A percentile compares a stretch with the other conserved stretches of the same genome.
Evolutionary conservation across 1,140 invertebrate genomes (phyloP).

Genomic region (Notospermus geniculatus): DNA sequence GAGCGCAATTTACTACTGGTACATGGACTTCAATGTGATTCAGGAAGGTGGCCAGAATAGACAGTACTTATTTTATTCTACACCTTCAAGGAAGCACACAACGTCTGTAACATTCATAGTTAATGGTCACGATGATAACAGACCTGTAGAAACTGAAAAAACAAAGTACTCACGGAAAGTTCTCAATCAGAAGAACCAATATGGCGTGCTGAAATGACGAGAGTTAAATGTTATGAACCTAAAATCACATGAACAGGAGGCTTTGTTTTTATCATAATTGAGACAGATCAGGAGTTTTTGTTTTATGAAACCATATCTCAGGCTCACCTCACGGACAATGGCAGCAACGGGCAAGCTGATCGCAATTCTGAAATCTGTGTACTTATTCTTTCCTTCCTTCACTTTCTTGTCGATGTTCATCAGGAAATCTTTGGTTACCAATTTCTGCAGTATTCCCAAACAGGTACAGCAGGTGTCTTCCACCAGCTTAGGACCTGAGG

Average conservation of each 20-base stretch:
- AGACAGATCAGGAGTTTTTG: too few species aligned
- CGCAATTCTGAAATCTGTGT: conserved; percentile 33
- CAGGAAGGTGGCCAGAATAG: too few species aligned
- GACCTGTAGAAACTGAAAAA: too few species aligned
- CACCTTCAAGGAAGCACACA: too few species aligned
- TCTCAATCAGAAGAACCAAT: conserved; percentile 30
- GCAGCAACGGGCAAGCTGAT: conserved; percentile 39
- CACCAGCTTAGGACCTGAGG: not conserved
- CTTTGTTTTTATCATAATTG: too few species aligned
- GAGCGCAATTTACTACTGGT: too few species aligned
- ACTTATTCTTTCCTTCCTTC: conserved; percentile 31
- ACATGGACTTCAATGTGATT: too few species aligned
- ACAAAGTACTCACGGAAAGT: conserved; percentile 33
- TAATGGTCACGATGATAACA: too few species aligned
- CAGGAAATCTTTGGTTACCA: conserved; percentile 27
- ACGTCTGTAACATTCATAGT: too few species aligned
- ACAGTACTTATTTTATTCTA: too few species aligned
- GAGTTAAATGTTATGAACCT: not conserved
- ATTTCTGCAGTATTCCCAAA: conserved; percentile 36
- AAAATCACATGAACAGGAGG: too few species aligned
- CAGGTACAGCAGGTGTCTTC: conserved; percentile 26
- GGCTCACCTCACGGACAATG: conserved; percentile 37
- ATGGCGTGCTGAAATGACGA: conserved; percentile 31
- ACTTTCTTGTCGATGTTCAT: conserved; percentile 31
- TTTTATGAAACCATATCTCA: too few species aligned